Evolutionary conservation across 2,113 vertebrate species (phyloP).

Genomic region (Leuciscus idus): DNA sequence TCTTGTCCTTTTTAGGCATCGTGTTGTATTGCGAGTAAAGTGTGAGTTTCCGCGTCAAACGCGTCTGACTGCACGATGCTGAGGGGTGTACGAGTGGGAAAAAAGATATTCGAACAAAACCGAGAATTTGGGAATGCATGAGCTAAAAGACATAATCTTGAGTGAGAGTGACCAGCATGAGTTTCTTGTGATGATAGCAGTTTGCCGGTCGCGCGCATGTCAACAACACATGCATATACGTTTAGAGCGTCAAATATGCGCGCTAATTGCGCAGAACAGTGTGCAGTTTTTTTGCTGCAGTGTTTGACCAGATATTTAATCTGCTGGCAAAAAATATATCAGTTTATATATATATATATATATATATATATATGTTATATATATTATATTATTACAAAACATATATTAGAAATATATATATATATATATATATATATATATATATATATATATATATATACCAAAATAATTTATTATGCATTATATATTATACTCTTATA

Average conservation of each 20-base stretch:
- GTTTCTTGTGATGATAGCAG: neutral
- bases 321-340: neutral
- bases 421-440: too few relatives aligned
- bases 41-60: neutral
- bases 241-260: slow-evolving; percentile 23
- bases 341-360: too few relatives aligned
- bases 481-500: neutral
- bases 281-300: neutral
- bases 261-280: slow-evolving; percentile 11
- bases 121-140: neutral
- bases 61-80: neutral
- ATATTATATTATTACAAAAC: too few relatives aligned
- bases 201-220: neutral
- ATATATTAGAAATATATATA: too few relatives aligned
- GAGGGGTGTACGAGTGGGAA: neutral
- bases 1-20: slow-evolving; percentile 72
- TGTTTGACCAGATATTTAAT: neutral
- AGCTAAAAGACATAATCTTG: neutral
- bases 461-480: too few relatives aligned
- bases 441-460: too few relatives aligned
- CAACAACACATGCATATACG: slow-evolving; percentile 3
- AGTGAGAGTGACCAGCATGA: neutral
- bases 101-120: neutral
- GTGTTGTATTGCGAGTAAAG: slow-evolving; percentile 32
- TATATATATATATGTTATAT: too few relatives aligned